Conservation (phyloP, 2,797 vertebrate species). For the Cirrhinus molitorella region DNA sequence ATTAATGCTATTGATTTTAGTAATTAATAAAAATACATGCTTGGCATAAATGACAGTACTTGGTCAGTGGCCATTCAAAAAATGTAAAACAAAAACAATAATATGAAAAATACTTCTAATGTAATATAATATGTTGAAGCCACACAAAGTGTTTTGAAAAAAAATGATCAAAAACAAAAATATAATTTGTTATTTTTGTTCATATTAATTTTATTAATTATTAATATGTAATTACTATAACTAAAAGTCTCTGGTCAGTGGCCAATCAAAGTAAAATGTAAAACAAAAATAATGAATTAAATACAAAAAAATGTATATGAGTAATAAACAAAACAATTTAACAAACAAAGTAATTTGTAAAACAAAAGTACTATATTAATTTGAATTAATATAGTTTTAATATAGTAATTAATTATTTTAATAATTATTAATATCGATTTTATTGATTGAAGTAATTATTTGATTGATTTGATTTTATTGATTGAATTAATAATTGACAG, state of each 20-base stretch:
- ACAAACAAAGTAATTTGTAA: too few species aligned
- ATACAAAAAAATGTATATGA: not conserved
- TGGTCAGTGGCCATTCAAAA: not conserved
- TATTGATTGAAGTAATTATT: too few species aligned
- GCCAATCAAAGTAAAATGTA: not conserved
- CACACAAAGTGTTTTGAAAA: not conserved
- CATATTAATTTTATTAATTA: not conserved
- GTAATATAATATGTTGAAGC: not conserved
- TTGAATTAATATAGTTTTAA: too few species aligned
- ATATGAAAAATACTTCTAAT: not conserved
- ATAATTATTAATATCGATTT: not conserved
- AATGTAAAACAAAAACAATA: not conserved
- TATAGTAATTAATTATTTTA: accelerated
- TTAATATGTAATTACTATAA: not conserved
- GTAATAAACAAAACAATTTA: too few species aligned
- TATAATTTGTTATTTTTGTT: not conserved
- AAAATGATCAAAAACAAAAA: not conserved
- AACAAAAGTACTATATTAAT: too few species aligned
- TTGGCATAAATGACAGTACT: not conserved
- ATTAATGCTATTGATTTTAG: not conserved
- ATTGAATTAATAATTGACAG: not conserved
- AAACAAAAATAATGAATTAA: not conserved
- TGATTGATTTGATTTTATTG: too few species aligned
- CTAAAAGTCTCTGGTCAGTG: not conserved
- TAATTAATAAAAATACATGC: not conserved